Conservation (phyloP, 2,888 invertebrate genomes). For the Trichopoda pennipes region DNA sequence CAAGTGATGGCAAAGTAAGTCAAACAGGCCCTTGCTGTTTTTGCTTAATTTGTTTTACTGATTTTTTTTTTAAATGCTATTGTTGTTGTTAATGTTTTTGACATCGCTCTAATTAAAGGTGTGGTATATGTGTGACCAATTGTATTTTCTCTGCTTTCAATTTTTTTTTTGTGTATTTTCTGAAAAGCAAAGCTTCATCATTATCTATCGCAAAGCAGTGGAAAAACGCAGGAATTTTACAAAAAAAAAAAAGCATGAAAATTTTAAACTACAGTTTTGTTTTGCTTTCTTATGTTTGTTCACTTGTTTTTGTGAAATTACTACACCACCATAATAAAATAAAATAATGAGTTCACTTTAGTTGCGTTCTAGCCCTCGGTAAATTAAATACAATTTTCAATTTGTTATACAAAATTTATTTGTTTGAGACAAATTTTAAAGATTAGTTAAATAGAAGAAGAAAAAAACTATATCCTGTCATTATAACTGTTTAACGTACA, state of each 20-base stretch:
- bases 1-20: constrained; percentile 1
- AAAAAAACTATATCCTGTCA: neutral
- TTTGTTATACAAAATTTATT: neutral
- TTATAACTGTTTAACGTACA: constrained; percentile 39
- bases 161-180: constrained; percentile 22
- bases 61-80: constrained; percentile 16
- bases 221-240: constrained; percentile 40
- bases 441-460: neutral
- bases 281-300: constrained; percentile 22
- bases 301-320: constrained; percentile 38
- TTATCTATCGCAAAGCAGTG: constrained; percentile 1
- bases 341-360: constrained; percentile 61
- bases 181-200: constrained; percentile 20
- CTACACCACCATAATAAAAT: constrained; percentile 11
- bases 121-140: constrained; percentile 39
- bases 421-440: neutral
- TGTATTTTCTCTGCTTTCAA: constrained; percentile 9
- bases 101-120: constrained; percentile 46
- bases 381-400: constrained; percentile 47
- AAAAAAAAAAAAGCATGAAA: constrained; percentile 30
- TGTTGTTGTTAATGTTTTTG: constrained; percentile 16
- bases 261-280: constrained; percentile 35
- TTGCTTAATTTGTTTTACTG: constrained; percentile 35
- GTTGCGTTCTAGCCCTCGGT: constrained; percentile 66
- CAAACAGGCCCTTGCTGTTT: constrained; percentile 25